Conservation (phyloP, 2,113 vertebrate species). For the Oryctolagus cuniculus region DNA sequence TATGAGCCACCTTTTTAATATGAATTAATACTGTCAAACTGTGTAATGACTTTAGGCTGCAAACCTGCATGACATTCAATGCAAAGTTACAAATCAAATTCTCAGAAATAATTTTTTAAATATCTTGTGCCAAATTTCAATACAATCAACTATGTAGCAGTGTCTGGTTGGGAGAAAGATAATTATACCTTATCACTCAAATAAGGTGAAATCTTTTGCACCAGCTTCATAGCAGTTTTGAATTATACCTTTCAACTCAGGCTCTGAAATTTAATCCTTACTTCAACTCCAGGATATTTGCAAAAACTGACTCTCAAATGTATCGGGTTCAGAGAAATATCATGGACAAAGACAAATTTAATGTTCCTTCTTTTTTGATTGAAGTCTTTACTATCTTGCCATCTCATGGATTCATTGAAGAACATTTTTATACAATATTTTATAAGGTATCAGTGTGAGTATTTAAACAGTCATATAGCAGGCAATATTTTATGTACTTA, state of each 20-base stretch:
- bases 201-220: neutral
- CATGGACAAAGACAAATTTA: neutral
- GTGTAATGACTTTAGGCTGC: neutral
- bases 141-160: neutral
- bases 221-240: neutral
- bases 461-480: neutral
- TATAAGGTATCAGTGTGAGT: neutral
- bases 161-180: neutral
- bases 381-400: neutral
- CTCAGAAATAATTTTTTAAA: neutral
- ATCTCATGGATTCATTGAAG: neutral
- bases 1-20: neutral
- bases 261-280: neutral
- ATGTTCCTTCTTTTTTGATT: neutral
- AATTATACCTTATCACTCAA: neutral
- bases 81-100: neutral
- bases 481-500: neutral
- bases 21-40: neutral
- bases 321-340: neutral
- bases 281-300: neutral
- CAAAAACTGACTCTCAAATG: neutral
- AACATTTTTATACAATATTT: constrained; percentile 27
- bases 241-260: neutral
- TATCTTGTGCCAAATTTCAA: neutral
- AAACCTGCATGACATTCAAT: neutral